These are phyloP conservation scores for Phyllotreta cruciferae DNA, from an alignment of 2,888 invertebrate species.

Conservation along the genomic window DNA sequence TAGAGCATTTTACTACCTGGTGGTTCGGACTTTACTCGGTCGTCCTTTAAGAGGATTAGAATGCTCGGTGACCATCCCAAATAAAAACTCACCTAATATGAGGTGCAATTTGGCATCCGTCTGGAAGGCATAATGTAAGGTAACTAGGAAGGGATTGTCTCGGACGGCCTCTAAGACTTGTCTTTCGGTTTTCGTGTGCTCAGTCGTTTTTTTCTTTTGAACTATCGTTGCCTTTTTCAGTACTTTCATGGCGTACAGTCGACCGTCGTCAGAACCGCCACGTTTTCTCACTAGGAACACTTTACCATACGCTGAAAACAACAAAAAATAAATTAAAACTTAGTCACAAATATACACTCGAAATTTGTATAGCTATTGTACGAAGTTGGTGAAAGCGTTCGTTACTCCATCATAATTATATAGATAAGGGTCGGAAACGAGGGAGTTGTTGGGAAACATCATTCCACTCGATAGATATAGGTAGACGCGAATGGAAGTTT, in stretches of 20 bases:
- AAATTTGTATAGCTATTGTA: not conserved
- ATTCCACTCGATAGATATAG: too few species aligned
- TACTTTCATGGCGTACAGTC: slow-evolving; percentile 98
- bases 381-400: too few species aligned
- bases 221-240: slow-evolving; percentile 94
- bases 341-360: not conserved
- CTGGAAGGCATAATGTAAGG: slow-evolving; percentile 98
- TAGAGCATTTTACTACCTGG: too few species aligned
- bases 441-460: too few species aligned
- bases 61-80: not conserved
- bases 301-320: slow-evolving; percentile 87
- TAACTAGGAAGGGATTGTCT: slow-evolving; percentile 94
- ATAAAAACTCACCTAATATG: slow-evolving; percentile 86
- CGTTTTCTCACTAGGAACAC: slow-evolving; percentile 94
- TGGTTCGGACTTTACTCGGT: too few species aligned
- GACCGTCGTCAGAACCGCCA: slow-evolving; percentile 84
- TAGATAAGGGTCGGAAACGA: too few species aligned
- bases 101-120: slow-evolving; percentile 96
- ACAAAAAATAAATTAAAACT: not conserved
- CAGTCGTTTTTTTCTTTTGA: slow-evolving; percentile 93
- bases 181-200: slow-evolving; percentile 96
- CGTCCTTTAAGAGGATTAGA: not conserved
- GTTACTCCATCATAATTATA: too few species aligned
- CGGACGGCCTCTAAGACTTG: slow-evolving; percentile 95
- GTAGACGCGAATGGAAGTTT: too few species aligned